phyloP scores from a whole-genome alignment of 2,888 invertebrate species.

The Nemurella pictetii region DNA sequence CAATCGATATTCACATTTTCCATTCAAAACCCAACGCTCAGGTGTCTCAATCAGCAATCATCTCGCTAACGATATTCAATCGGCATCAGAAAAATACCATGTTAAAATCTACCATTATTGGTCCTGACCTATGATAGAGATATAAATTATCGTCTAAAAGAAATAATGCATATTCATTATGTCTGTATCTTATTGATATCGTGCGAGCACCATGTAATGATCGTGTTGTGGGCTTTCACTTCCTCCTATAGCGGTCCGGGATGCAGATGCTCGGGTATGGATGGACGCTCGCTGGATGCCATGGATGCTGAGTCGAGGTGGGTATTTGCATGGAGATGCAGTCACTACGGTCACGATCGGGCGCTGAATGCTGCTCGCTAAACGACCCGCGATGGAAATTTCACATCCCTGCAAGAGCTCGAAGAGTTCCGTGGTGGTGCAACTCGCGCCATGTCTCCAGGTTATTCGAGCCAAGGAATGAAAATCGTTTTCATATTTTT shows the following conservation, averaged over 20 bases:
- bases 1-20: background rate
- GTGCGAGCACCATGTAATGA: background rate
- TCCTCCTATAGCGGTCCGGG: background rate
- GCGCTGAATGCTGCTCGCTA: background rate
- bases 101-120: constrained; percentile 21
- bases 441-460: no score
- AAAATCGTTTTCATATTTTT: no score
- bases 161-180: constrained; percentile 24
- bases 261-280: background rate
- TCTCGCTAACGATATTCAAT: background rate
- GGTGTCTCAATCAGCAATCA: background rate
- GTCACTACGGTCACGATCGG: background rate
- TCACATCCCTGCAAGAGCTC: background rate
- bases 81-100: background rate
- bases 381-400: background rate
- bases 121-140: constrained; percentile 18
- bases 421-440: background rate
- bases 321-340: background rate
- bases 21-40: background rate
- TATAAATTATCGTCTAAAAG: constrained; percentile 11
- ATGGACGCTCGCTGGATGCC: background rate
- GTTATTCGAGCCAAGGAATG: no score
- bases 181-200: constrained; percentile 15
- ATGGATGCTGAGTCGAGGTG: background rate
- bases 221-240: constrained; percentile 19